These are phyloP conservation scores for Neodiprion virginianus DNA, from an alignment of 1,140 invertebrate species.

Conservation along the genomic window DNA sequence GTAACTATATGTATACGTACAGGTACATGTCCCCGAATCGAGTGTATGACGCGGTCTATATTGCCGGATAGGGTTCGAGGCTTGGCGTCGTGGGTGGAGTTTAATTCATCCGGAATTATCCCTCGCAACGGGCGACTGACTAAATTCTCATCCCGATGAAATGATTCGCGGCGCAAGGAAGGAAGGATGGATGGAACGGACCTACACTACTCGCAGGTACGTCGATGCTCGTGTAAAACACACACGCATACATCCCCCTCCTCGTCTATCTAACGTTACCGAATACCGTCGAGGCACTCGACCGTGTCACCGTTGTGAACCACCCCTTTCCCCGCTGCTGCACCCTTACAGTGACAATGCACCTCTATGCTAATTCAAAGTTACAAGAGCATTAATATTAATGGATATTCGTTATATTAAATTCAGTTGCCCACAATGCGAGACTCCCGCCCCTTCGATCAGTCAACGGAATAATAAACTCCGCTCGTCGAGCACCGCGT, in stretches of 20 bases:
- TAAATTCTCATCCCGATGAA: neutral
- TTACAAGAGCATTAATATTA: slow-evolving; percentile 6
- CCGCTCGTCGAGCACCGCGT: neutral
- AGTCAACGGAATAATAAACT: slow-evolving; percentile 2
- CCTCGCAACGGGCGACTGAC: neutral
- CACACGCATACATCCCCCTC: no score
- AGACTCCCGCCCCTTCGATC: neutral
- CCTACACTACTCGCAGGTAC: no score
- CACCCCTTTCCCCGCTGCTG: neutral
- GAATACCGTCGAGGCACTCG: neutral
- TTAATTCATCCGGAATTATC: neutral
- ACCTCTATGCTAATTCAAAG: slow-evolving; percentile 5
- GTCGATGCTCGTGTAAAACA: no score
- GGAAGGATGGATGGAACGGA: neutral
- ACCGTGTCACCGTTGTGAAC: neutral
- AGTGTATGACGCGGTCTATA: neutral
- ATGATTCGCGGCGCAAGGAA: neutral
- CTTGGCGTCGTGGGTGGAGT: neutral
- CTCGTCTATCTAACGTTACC: neutral
- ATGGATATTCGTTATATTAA: slow-evolving; percentile 6
- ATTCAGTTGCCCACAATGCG: slow-evolving; percentile 4
- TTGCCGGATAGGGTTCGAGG: neutral
- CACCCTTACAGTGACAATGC: slow-evolving; percentile 2
- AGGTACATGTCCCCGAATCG: neutral
- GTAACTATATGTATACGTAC: no score